Conservation (phyloP, 2,888 invertebrate genomes). For the Andrena bicolor region DNA sequence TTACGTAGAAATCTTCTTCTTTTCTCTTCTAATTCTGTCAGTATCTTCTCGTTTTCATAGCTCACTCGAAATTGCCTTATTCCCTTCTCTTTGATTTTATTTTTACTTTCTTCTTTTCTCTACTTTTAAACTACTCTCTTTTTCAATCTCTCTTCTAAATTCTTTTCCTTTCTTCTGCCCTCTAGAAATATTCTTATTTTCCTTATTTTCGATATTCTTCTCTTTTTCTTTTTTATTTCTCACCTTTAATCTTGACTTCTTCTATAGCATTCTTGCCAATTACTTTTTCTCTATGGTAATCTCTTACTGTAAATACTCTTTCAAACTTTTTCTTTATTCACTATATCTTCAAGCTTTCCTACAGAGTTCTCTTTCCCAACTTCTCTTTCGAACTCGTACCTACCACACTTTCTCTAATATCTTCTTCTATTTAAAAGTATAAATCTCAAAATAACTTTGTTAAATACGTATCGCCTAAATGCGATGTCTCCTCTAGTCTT, state of each 20-base stretch:
- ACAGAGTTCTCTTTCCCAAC: constrained; percentile 6
- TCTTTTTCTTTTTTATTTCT: neutral
- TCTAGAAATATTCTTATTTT: neutral
- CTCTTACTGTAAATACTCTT: constrained; percentile 45
- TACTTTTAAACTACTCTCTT: neutral
- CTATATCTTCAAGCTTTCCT: neutral
- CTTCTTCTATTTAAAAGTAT: neutral
- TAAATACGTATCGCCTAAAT: constrained; percentile 5
- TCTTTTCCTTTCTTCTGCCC: neutral
- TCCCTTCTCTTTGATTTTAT: neutral
- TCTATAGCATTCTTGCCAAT: neutral
- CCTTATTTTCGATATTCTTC: neutral
- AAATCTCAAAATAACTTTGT: constrained; percentile 9
- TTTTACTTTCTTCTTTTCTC: neutral
- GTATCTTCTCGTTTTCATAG: neutral
- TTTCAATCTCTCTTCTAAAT: neutral
- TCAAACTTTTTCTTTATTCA: constrained; percentile 14
- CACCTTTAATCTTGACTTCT: neutral
- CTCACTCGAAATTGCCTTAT: too few species aligned
- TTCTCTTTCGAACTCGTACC: constrained; percentile 18
- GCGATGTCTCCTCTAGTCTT: constrained; percentile 34
- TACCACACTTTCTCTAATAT: constrained; percentile 13
- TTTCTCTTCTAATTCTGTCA: neutral
- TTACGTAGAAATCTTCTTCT: neutral
- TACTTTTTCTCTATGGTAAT: constrained; percentile 33